These are phyloP conservation scores for Conomelus anceps DNA, from an alignment of 2,888 invertebrate genomes.

Conservation along the genomic window DNA sequence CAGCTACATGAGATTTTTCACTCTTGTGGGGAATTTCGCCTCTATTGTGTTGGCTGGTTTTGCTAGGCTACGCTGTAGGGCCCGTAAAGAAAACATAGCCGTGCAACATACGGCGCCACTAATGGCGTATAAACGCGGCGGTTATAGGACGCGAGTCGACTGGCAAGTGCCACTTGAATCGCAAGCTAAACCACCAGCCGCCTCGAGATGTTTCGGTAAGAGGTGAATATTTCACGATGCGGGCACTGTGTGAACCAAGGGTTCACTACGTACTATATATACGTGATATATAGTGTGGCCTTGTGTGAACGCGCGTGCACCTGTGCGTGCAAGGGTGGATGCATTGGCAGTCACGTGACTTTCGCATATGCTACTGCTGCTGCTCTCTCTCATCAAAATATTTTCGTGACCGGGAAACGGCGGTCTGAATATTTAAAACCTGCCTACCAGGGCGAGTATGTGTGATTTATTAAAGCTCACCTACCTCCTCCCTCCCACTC, in stretches of 20 bases:
- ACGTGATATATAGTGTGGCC: not conserved
- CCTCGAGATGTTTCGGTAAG: not conserved
- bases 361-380: not conserved
- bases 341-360: not conserved
- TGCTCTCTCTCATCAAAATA: not conserved
- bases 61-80: no score
- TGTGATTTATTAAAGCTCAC: not conserved
- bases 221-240: not conserved
- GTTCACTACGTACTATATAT: not conserved
- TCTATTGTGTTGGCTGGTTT: not conserved
- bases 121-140: not conserved
- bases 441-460: not conserved
- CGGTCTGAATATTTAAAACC: not conserved
- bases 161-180: not conserved
- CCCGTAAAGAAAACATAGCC: not conserved
- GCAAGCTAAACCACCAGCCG: not conserved
- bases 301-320: not conserved
- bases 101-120: not conserved
- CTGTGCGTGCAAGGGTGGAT: not conserved
- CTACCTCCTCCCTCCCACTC: not conserved
- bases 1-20: not conserved
- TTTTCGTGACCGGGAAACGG: not conserved
- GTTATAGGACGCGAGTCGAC: not conserved
- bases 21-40: not conserved
- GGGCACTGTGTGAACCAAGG: not conserved